Conservation (phyloP, 1,140 invertebrate genomes). For the Physella acuta region DNA sequence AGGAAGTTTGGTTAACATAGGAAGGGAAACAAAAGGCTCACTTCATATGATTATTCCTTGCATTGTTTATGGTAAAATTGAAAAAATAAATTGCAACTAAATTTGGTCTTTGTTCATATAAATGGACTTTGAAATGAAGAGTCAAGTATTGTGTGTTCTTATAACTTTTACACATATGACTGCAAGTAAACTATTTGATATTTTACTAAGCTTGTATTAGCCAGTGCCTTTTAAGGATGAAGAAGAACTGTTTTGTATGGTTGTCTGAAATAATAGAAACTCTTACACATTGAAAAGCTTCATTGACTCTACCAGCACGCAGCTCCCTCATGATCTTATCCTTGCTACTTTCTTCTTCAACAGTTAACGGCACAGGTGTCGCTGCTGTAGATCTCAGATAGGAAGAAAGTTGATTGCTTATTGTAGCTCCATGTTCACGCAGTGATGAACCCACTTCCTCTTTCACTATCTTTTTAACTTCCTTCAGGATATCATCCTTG, state of each 20-base stretch:
- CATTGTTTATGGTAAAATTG: no score
- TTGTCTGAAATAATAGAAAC: no score
- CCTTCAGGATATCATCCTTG: slow-evolving; percentile 8
- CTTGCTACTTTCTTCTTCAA: slow-evolving; percentile 54
- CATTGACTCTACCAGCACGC: slow-evolving; percentile 72
- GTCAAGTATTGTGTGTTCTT: no score
- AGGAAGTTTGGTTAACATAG: not conserved
- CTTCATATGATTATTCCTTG: not conserved
- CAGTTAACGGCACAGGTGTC: slow-evolving; percentile 66
- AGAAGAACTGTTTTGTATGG: no score
- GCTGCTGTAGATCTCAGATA: slow-evolving; percentile 71
- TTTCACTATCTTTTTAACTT: slow-evolving; percentile 50
- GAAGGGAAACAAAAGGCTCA: not conserved
- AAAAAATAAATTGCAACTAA: no score
- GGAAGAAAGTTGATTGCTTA: slow-evolving; percentile 66
- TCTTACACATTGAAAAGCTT: slow-evolving; percentile 75
- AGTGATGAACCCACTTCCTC: slow-evolving; percentile 67
- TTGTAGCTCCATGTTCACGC: slow-evolving; percentile 65
- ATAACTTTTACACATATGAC: no score
- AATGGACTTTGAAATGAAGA: no score
- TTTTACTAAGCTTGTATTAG: no score
- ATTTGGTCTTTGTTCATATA: no score
- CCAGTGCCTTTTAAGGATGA: no score
- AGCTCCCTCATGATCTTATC: slow-evolving; percentile 22
- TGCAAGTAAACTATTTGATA: no score